phyloP scores from a whole-genome alignment of 2,113 vertebrate genomes.

The Notarius lentiginosus region DNA sequence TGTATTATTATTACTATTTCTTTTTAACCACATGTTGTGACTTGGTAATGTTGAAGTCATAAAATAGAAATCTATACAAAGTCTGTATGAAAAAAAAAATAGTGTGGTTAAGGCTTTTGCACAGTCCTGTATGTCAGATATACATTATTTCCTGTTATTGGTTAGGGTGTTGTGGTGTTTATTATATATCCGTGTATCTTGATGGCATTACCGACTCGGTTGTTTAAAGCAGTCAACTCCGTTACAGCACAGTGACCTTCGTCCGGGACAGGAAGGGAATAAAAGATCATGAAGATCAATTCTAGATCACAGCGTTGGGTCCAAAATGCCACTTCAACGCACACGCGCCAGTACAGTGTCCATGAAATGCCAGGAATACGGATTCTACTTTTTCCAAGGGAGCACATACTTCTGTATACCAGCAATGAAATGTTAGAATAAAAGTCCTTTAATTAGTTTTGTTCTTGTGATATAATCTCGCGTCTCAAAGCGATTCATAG shows the following conservation, averaged over 20 bases:
- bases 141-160: background rate
- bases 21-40: no score
- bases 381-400: background rate
- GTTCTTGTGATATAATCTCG: background rate
- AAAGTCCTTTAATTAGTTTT: background rate
- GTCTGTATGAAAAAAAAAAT: no score
- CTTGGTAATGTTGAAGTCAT: no score
- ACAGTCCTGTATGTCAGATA: background rate
- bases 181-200: background rate
- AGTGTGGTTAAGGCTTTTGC: no score
- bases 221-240: background rate
- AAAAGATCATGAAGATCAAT: background rate
- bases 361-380: background rate
- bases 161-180: background rate
- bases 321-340: background rate
- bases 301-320: background rate
- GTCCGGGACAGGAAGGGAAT: background rate
- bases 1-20: no score
- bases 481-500: background rate
- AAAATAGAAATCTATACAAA: no score
- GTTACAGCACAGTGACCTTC: background rate
- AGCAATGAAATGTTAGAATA: background rate
- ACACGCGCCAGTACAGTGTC: background rate
- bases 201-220: background rate
- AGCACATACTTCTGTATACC: background rate